Base-by-base conservation (phyloP, 2,113 vertebrate species). In the Balaeniceps rex region DNA sequence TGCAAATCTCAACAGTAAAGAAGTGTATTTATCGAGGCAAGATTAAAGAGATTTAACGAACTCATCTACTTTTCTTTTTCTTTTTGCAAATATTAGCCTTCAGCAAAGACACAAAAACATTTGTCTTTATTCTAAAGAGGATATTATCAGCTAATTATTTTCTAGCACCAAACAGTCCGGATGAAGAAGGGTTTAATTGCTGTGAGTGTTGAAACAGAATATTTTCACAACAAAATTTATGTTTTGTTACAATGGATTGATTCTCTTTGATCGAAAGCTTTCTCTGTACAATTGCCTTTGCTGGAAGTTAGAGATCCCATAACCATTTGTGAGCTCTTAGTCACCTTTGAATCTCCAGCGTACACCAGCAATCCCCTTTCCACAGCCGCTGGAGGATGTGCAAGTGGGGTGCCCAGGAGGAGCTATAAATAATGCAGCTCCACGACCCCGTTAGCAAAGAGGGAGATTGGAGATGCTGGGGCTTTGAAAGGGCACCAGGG, bases 31-130 rank as follows among this genome's bases (percentile, higher is more conserved):
- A 84, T n/a, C 3, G 4, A 70, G 55, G 47, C 24, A 88, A 95
- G 70, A 91, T 74, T 49, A 74, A 66, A 70, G 57, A 91, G 74
- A 81, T 65, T 87, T 87, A 93, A 90, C 74, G 52, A 93, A 88
- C 40, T 77, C 69, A 18, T 31, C 87, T 64, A 52, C 46, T 91
- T 88, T 75, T 21, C 12, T 55, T 76, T 36, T 60, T 64, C 57
- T 91, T 91, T 88, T 93, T 66, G 68, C 52, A 95, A 96, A 93
- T 88, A 96, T 63, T 90, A 94, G 93, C 93, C 93, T 90, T 95
- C 65, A 95, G 81, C 76, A 88, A 95, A 94, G 58, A 92, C 72
- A 71, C 19, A 64, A 93, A 95, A 96, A 82, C 70, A 88, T 83
- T 91, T 91, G 58, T 77, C 87, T 93, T 94, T 85, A 81, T 68